Base-by-base conservation (phyloP, 2,888 invertebrate genomes). In the Lepidochitona cinerea region DNA sequence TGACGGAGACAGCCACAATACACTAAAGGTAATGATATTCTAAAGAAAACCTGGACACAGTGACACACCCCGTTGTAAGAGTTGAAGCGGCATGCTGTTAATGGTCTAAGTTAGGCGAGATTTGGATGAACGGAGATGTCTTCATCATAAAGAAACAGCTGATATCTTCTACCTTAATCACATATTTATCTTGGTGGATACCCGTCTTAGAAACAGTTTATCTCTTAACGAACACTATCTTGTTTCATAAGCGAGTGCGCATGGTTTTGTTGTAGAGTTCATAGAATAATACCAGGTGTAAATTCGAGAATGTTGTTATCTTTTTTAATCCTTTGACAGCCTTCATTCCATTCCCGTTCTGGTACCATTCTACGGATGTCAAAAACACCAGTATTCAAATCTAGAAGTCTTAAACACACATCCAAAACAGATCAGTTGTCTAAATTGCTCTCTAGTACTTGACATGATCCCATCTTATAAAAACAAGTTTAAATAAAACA, bases 41-140 rank as follows among this genome's bases (percentile, higher is more conserved):
- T 32, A 23, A 26, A 59, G 59, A 59, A 59, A 59, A 59, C 59
- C 23, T 59, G 59, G 59, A 59, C 23, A 59, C 59, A 59, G 59
- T 59, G 59, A 59, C 59, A 59, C 59, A 59, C 59, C 59, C 59
- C 59, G n/a, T 59, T 59, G 59, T 32, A 59, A 59, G 59, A 29
- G 14, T 59, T 59, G 59, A 23, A 14, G 59, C 23, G 14, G 59
- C 29, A 23, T 59, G 32, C 59, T 3, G 23, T 18, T 59, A 59
- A 59, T 59, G 59, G 29, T 32, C 59, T 32, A 29, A n/a, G n/a
- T n/a, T n/a, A n/a, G n/a, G n/a, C n/a, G n/a, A n/a, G n/a, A n/a
- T n/a, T n/a, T n/a, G n/a, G n/a, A n/a, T n/a, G n/a, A n/a, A n/a
- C n/a, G n/a, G n/a, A n/a, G n/a, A n/a, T n/a, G n/a, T n/a, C n/a